phyloP scores from a whole-genome alignment of 2,888 invertebrate species.

The Pantelozetes paolii region DNA sequence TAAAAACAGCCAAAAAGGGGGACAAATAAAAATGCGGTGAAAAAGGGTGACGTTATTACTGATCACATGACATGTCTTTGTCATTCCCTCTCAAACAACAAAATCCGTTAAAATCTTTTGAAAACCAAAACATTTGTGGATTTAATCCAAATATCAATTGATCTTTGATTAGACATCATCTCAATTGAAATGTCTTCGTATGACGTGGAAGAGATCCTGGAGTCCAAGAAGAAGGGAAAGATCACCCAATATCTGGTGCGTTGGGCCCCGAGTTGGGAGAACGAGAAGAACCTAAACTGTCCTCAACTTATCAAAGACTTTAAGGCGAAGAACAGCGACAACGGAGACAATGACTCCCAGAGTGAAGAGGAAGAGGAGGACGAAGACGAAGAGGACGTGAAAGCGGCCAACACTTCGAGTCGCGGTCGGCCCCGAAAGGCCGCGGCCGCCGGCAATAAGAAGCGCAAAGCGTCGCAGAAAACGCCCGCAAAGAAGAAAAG shows the following conservation, averaged over 20 bases:
- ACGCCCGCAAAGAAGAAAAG: not conserved
- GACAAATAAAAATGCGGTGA: too few species aligned
- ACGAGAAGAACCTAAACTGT: not conserved
- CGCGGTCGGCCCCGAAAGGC: not conserved
- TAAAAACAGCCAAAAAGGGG: too few species aligned
- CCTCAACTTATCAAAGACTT: not conserved
- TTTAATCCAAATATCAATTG: too few species aligned
- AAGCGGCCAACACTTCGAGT: not conserved
- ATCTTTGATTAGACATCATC: too few species aligned
- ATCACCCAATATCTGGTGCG: constrained; percentile 11
- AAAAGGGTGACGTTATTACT: too few species aligned
- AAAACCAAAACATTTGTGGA: too few species aligned
- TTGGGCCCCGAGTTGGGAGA: constrained; percentile 24
- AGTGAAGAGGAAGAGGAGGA: not conserved
- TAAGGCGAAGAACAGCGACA: not conserved
- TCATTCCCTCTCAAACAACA: too few species aligned
- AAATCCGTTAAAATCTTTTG: too few species aligned
- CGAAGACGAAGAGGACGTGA: not conserved
- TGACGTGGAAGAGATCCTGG: constrained; percentile 25
- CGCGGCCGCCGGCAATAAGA: not conserved
- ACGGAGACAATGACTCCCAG: not conserved
- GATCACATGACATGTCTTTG: too few species aligned
- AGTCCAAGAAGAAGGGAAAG: not conserved
- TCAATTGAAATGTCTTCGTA: constrained; percentile 12
- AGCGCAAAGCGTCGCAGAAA: constrained; percentile 1